Percentiles rank a stretch among this genome's conserved stretches.
Evolutionary conservation across 2,797 vertebrate genomes (phyloP).

Genomic region (Dromococcyx pavoninus): DNA sequence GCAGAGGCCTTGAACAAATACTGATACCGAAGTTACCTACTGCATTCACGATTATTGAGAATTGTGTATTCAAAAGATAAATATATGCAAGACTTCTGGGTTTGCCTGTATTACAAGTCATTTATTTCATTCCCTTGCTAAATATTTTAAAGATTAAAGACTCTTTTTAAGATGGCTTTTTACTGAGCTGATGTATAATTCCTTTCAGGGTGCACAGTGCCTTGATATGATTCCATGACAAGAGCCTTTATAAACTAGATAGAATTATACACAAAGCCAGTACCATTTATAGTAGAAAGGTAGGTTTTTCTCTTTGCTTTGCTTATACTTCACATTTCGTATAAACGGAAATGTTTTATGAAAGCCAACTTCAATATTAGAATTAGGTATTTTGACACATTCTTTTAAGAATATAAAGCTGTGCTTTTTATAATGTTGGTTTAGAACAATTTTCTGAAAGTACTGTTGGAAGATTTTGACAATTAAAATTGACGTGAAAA

Average conservation of each 20-base stretch:
- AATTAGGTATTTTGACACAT: conserved; percentile 20
- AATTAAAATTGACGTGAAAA: conserved; percentile 28
- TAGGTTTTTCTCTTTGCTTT: conserved; percentile 21
- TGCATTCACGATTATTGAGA: not conserved
- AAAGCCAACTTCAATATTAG: not conserved
- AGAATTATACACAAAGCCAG: conserved; percentile 6
- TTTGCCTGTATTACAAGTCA: not conserved
- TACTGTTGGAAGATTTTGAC: not conserved
- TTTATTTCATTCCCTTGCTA: conserved; percentile 39
- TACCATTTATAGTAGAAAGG: not conserved
- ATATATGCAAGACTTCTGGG: conserved; percentile 8
- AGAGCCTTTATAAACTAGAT: conserved; percentile 28
- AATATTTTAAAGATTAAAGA: conserved; percentile 55
- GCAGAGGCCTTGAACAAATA: conserved; percentile 8
- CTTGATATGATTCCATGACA: conserved; percentile 18
- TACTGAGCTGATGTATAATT: conserved; percentile 20
- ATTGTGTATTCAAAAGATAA: conserved; percentile 23
- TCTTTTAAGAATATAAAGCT: not conserved
- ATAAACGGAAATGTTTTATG: not conserved
- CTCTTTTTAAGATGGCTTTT: conserved; percentile 16
- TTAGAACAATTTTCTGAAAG: conserved; percentile 19
- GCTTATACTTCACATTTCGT: not conserved
- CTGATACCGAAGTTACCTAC: not conserved
- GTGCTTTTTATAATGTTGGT: not conserved
- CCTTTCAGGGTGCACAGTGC: not conserved